Conservation (phyloP, 2,113 vertebrate genomes). For the Tauraco erythrolophus region DNA sequence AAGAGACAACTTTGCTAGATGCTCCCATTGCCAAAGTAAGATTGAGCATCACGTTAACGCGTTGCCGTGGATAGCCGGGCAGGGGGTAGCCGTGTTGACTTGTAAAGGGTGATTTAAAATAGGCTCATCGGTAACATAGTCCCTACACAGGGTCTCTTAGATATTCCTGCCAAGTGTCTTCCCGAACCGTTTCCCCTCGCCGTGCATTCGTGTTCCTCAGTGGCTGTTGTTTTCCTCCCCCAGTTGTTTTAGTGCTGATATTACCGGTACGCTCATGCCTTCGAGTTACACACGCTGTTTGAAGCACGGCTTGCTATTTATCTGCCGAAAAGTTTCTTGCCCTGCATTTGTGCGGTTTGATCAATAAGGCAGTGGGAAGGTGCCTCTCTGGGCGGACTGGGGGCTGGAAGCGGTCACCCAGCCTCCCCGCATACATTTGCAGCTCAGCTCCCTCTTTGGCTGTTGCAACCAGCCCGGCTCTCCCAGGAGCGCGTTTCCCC, state of each 20-base stretch:
- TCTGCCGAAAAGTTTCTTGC: background rate
- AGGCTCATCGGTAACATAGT: conserved; percentile 65
- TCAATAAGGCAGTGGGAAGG: conserved; percentile 19
- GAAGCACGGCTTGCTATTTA: conserved; percentile 7
- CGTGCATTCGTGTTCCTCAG: background rate
- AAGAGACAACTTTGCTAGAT: conserved; percentile 78
- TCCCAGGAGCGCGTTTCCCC: background rate
- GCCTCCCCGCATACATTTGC: background rate
- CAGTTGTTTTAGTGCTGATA: background rate
- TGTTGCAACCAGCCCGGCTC: background rate
- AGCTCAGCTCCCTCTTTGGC: background rate
- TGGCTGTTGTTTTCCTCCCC: background rate
- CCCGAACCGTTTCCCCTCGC: background rate
- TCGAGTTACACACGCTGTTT: background rate
- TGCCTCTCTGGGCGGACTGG: background rate
- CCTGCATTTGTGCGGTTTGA: conserved; percentile 13
- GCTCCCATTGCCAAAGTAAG: conserved; percentile 83
- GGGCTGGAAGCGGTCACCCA: background rate
- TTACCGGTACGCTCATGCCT: background rate
- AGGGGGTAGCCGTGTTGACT: conserved; percentile 83
- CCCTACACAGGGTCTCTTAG: conserved; percentile 39
- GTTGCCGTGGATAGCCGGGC: conserved; percentile 81
- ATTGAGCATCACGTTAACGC: conserved; percentile 92
- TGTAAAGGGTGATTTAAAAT: conserved; percentile 82
- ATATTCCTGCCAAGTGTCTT: conserved; percentile 31